Base-by-base conservation (phyloP, 1,140 invertebrate species). In the Tetramorium simillimum region DNA sequence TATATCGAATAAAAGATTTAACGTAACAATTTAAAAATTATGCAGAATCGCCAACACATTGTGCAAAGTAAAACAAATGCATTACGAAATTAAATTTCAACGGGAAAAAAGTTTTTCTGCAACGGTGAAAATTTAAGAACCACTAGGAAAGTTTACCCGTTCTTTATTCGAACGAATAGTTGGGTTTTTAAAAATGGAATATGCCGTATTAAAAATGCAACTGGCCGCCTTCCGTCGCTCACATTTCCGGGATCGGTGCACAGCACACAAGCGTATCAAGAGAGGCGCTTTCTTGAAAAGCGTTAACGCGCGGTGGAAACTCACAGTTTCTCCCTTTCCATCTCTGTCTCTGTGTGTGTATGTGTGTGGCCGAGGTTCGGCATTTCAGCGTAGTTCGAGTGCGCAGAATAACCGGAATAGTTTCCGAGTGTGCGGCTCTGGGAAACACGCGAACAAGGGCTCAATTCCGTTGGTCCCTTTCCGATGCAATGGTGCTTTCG, bases 401-500 rank as follows among this genome's bases (percentile, higher is more conserved):
- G 53, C 53, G 69, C 69, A 56, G 80, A 49, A 84, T 84, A 84
- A 75, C 56, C 40, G 69, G 80, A 84, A 84, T 84, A 84, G 80
- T 84, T 84, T 73, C 69, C 69, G 69, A 84, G 56, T 82, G 53
- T 82, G 67, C 43, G 80, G 80, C 46, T 73, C 80, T 84, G 46
- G 53, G 69, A 49, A 73, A 84, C 80, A 62, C 65, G 78, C 69
- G 80, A 84, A 75, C 80, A 84, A 84, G 69, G 40, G 80, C 53
- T 84, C 80, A 75, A 75, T 84, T 84, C 80, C 80, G 33, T 37
- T 62, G 56, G 40, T 43, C 67, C 67, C 67, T 73, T 82, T 60
- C 53, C 69, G 24, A 84, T 9, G 69, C 69, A 73, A 73, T 4
- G 37, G 72, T 84, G 80, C 80, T 73, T 84, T 84, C 69, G 80